These are phyloP conservation scores for Monopterus albus DNA, from an alignment of 2,113 vertebrate genomes.

Conservation along the genomic window DNA sequence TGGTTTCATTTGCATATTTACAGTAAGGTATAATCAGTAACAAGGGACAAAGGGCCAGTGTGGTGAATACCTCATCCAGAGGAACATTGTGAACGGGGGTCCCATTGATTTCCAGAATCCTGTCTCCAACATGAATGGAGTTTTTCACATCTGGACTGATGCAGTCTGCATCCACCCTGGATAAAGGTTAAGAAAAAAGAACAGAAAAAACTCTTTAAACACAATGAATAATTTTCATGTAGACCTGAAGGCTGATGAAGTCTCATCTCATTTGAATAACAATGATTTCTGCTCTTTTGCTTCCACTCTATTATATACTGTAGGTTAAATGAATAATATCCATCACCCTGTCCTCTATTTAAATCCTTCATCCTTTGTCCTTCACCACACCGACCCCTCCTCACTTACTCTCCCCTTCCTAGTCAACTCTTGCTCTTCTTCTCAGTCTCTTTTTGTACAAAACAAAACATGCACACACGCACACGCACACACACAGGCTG, in stretches of 20 bases:
- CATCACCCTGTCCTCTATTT: slow-evolving; percentile 12
- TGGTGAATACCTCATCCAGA: slow-evolving; percentile 88
- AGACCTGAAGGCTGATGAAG: slow-evolving; percentile 10
- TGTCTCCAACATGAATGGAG: slow-evolving; percentile 95
- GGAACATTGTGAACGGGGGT: slow-evolving; percentile 94
- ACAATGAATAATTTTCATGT: neutral
- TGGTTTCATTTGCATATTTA: neutral
- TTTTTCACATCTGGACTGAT: slow-evolving; percentile 98
- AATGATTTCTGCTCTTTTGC: slow-evolving; percentile 6
- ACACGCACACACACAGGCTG: neutral
- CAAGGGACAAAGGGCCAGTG: neutral
- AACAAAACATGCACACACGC: neutral
- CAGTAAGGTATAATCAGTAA: neutral
- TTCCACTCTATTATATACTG: slow-evolving; percentile 31
- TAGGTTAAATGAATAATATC: slow-evolving; percentile 42
- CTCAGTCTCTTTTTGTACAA: too few species aligned
- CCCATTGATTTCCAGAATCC: slow-evolving; percentile 97
- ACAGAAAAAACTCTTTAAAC: neutral
- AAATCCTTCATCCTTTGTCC: neutral
- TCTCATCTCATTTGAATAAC: slow-evolving; percentile 33
- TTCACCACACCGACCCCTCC: neutral
- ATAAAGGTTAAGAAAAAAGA: neutral
- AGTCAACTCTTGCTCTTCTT: neutral
- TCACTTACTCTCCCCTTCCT: neutral
- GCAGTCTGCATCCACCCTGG: slow-evolving; percentile 90